These are phyloP conservation scores for Catocala sponsa DNA, from an alignment of 2,888 invertebrate genomes.

Conservation along the genomic window DNA sequence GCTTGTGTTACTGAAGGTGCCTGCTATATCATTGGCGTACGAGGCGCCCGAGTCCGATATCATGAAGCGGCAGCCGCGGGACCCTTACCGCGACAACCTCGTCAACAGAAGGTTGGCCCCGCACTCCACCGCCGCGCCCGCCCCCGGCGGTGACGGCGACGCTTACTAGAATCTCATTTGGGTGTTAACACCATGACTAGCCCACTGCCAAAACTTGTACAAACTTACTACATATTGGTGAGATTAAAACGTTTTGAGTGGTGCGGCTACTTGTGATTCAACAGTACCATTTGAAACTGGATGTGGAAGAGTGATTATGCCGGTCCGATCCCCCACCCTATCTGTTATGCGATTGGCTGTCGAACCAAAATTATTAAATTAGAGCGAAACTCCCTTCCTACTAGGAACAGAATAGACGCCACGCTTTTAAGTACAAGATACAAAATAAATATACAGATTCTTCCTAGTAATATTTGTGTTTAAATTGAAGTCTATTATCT, in stretches of 20 bases:
- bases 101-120: slow-evolving; percentile 98
- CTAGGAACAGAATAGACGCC: slow-evolving; percentile 42
- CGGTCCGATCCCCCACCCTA: slow-evolving; percentile 48
- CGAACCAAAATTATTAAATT: slow-evolving; percentile 30
- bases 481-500: slow-evolving; percentile 33
- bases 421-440: slow-evolving; percentile 48
- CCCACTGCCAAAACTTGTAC: slow-evolving; percentile 62
- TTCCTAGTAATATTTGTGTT: slow-evolving; percentile 35
- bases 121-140: slow-evolving; percentile 48
- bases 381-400: slow-evolving; percentile 26
- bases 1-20: slow-evolving; percentile 93
- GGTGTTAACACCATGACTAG: slow-evolving; percentile 79
- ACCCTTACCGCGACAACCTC: slow-evolving; percentile 99
- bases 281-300: slow-evolving; percentile 77
- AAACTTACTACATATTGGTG: slow-evolving; percentile 50
- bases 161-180: slow-evolving; percentile 80
- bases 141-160: slow-evolving; percentile 47
- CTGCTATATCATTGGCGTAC: slow-evolving; percentile 99
- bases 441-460: slow-evolving; percentile 54
- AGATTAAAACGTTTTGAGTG: slow-evolving; percentile 63
- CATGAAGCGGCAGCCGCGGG: slow-evolving; percentile 99
- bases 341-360: slow-evolving; percentile 61
- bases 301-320: slow-evolving; percentile 87
- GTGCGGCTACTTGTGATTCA: slow-evolving; percentile 79
- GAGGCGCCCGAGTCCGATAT: slow-evolving; percentile 99